phyloP scores from a whole-genome alignment of 2,797 vertebrate genomes.

The Lateolabrax maculatus region DNA sequence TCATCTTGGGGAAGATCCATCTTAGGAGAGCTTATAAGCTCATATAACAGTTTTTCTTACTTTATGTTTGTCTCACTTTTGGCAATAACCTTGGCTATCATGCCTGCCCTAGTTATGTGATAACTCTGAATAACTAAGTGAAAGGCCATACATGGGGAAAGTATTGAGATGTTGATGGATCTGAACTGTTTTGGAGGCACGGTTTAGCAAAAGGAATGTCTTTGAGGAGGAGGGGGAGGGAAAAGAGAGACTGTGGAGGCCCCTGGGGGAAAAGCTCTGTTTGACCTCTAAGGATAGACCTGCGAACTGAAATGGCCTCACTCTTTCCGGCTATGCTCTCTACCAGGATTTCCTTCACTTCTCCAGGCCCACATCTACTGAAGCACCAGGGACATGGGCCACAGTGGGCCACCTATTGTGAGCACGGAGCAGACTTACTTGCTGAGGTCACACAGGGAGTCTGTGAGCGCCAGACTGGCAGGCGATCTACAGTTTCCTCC shows the following conservation, averaged over 20 bases:
- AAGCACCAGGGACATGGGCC: conserved; percentile 75
- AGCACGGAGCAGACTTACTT: conserved; percentile 65
- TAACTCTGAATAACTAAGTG: conserved; percentile 48
- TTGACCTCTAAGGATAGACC: conserved; percentile 81
- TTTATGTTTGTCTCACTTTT: conserved; percentile 54
- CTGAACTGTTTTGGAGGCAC: conserved; percentile 52
- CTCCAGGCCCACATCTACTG: conserved; percentile 71
- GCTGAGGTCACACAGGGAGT: conserved; percentile 85
- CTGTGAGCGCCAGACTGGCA: conserved; percentile 88
- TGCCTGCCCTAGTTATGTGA: conserved; percentile 14
- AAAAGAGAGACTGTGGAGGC: conserved; percentile 46
- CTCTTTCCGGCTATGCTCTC: conserved; percentile 73
- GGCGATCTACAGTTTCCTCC: conserved; percentile 87
- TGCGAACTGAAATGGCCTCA: conserved; percentile 74
- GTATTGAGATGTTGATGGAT: conserved; percentile 62
- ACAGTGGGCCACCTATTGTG: conserved; percentile 84
- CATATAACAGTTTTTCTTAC: conserved; percentile 38
- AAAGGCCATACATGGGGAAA: conserved; percentile 47
- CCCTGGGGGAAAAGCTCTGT: conserved; percentile 62
- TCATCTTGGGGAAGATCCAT: conserved; percentile 49
- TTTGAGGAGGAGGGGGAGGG: conserved; percentile 61
- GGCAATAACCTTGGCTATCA: conserved; percentile 48
- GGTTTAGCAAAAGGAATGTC: conserved; percentile 73
- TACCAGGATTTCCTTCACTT: conserved; percentile 87
- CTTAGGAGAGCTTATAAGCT: conserved; percentile 28